A percentile compares a stretch with the other conserved stretches of the same genome.
Conservation (phyloP, 1,140 invertebrate genomes). For the Steinernema feltiae region DNA sequence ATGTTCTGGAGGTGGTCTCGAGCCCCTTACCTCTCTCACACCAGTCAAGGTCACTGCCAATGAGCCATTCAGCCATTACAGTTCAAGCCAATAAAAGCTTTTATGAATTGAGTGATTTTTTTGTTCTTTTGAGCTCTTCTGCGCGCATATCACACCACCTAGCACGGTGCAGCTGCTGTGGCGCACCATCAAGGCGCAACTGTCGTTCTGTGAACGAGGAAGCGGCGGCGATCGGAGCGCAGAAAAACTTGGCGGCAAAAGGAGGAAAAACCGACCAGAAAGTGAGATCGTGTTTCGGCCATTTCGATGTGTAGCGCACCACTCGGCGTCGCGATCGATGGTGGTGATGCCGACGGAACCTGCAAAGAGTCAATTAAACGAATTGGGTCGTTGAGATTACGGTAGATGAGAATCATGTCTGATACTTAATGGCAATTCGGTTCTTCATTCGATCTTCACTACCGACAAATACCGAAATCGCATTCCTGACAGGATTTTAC, state of each 20-base stretch:
- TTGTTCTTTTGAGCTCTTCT: too few relatives aligned
- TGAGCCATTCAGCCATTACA: too few relatives aligned
- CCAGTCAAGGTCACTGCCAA: too few relatives aligned
- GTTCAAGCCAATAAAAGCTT: too few relatives aligned
- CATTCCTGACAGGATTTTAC: not conserved
- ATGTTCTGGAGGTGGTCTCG: too few relatives aligned
- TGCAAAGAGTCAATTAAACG: not conserved
- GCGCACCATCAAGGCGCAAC: too few relatives aligned
- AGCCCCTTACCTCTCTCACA: too few relatives aligned
- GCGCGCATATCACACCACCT: not conserved
- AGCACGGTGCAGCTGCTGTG: not conserved
- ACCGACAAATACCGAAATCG: not conserved
- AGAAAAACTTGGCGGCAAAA: not conserved
- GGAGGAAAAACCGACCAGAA: not conserved
- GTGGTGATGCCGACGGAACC: not conserved
- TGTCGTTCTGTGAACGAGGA: not conserved
- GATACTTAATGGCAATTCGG: not conserved
- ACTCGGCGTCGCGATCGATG: conserved; percentile 4
- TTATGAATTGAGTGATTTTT: too few relatives aligned
- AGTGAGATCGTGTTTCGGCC: conserved; percentile 2
- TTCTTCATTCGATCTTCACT: too few relatives aligned
- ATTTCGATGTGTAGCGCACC: conserved; percentile 3
- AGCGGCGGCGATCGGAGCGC: not conserved
- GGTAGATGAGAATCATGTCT: not conserved
- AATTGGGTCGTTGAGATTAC: not conserved